Evolutionary conservation across 92 coral and sea anemone genomes (phyloP), one percentile per base, ranked within the genome.

Genomic region (Siderastrea siderea): DNA sequence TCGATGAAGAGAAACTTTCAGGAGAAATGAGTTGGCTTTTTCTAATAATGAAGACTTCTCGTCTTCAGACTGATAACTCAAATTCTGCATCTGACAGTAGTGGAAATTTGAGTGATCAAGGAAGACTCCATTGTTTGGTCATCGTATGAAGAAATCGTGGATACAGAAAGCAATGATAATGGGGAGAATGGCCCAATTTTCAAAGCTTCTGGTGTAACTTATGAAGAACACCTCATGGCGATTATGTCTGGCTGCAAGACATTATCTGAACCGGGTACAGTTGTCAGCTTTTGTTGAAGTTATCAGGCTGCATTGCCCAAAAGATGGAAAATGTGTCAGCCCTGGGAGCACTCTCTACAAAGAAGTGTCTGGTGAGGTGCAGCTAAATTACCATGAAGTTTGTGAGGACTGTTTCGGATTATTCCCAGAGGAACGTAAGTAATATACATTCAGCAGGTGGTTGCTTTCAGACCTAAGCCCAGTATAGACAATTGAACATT

Each of bases 191-290:
- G 47, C 5, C 76, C 85, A 3, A 45, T 67, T 16, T 67, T 63
- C n/a, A 9, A 65, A 59, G 43, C 59, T 68, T 51, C 85, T 3
- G 26, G 26, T 63, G 47, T 81, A 44, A 47, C 54, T 58, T 58
- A 70, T 46, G 19, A 64, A 17, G 84, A 81, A 14, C 67, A 67
- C 43, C 26, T 70, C 1, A n/a, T 81, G 59, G 19, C 84, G 5
- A 46, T 80, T 38, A 65, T 64, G 75, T 62, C 60, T 61, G 43
- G 71, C 84, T 14, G 74, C 68, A 16, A 80, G 70, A 38, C 84
- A 51, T 15, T 38, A 80, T 47, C 74, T 80, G 19, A 80, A 80
- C 54, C 53, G 45, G 38, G 49, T 61, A 43, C 84, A 80, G 38
- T 47, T 80, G 55, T 45, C 72, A 16, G 84, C 64, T 38, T 45